A percentile compares a stretch with the other conserved stretches of the same genome.
Evolutionary conservation across 1,140 invertebrate species (phyloP).

Genomic region (Cheumatopsyche charites): DNA sequence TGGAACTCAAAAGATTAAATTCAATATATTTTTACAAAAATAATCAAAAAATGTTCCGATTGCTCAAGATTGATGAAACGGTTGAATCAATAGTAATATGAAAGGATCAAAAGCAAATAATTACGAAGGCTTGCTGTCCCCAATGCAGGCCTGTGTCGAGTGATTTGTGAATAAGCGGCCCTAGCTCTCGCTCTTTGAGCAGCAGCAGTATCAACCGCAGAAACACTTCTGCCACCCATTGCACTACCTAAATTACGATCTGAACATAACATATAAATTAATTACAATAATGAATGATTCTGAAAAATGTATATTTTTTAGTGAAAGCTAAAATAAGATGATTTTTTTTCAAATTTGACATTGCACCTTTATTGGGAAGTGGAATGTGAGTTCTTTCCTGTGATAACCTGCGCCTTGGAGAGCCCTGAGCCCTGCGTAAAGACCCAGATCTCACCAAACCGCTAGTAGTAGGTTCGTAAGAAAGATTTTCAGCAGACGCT

Average conservation of each 20-base stretch:
- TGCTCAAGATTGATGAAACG: neutral
- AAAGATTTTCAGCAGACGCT: slow-evolving; percentile 48
- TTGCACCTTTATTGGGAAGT: slow-evolving; percentile 57
- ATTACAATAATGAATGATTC: slow-evolving; percentile 16
- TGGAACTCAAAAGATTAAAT: too few species aligned
- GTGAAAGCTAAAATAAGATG: neutral
- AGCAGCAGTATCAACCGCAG: slow-evolving; percentile 90
- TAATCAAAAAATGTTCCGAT: too few species aligned
- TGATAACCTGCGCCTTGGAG: slow-evolving; percentile 52
- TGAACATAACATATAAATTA: slow-evolving; percentile 32
- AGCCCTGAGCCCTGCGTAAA: slow-evolving; percentile 51
- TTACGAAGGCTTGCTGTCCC: slow-evolving; percentile 77
- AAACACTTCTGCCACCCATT: slow-evolving; percentile 73
- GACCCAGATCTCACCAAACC: slow-evolving; percentile 55
- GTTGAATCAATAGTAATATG: neutral
- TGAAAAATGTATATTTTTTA: too few species aligned
- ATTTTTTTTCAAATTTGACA: neutral
- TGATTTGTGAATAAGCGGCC: slow-evolving; percentile 78
- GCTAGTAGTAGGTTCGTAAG: slow-evolving; percentile 26
- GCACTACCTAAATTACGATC: slow-evolving; percentile 39
- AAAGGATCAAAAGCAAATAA: slow-evolving; percentile 52
- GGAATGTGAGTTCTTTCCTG: slow-evolving; percentile 61
- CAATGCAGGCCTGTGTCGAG: slow-evolving; percentile 72
- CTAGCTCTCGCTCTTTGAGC: slow-evolving; percentile 83
- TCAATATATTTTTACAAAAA: too few species aligned